A percentile compares a stretch with the other conserved stretches of the same genome.
Evolutionary conservation across 2,888 invertebrate species (phyloP).

Genomic region (Andrena haemorrhoa): DNA sequence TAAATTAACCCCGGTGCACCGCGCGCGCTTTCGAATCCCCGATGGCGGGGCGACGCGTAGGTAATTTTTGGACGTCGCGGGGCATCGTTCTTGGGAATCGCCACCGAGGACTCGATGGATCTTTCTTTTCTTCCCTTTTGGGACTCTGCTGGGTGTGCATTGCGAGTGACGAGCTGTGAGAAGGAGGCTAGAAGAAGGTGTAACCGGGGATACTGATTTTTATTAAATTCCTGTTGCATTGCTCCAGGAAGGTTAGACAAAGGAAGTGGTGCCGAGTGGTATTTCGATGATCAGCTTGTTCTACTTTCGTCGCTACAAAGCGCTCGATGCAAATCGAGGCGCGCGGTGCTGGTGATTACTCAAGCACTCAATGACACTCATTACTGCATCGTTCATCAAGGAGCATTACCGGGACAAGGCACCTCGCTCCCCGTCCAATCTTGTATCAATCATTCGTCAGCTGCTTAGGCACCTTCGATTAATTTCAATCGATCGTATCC

Average conservation of each 20-base stretch:
- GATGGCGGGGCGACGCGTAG: not conserved
- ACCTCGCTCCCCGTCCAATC: conserved; percentile 36
- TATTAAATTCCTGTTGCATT: no score
- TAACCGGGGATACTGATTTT: no score
- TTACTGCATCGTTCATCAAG: conserved; percentile 55
- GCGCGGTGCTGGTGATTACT: conserved; percentile 10
- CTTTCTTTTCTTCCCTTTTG: no score
- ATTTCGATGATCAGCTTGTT: conserved; percentile 3
- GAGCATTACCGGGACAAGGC: conserved; percentile 53
- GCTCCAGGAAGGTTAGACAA: no score
- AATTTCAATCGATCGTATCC: conserved; percentile 58
- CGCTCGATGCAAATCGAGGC: not conserved
- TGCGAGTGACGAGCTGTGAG: no score
- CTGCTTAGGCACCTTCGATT: conserved; percentile 54
- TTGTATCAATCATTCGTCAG: conserved; percentile 56
- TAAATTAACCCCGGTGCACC: conserved; percentile 31
- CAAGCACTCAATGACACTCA: conserved; percentile 31
- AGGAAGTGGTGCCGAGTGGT: not conserved
- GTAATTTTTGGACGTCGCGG: not conserved
- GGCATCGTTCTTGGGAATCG: not conserved
- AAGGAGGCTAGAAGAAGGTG: no score
- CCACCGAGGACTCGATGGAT: no score
- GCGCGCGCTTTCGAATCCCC: conserved; percentile 29
- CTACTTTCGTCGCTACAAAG: not conserved
- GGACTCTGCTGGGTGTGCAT: no score